Percentiles rank a stretch among this genome's conserved stretches.
These are phyloP conservation scores for Macrobrachium nipponense DNA, from an alignment of 1,140 invertebrate species.

Conservation along the genomic window DNA sequence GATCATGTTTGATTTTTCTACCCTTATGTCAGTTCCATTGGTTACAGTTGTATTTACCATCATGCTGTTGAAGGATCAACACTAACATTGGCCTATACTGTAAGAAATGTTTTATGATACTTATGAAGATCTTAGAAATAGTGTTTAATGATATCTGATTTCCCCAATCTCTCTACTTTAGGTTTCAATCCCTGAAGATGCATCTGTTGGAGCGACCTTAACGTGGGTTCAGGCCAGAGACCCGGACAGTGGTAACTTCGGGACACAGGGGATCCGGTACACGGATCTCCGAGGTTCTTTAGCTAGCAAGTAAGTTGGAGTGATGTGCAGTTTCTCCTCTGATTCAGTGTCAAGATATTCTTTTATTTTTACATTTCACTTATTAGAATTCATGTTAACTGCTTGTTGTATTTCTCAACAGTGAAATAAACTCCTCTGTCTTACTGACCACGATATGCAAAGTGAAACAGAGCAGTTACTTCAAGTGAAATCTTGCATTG, in stretches of 20 bases:
- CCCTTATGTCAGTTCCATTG: too few relatives aligned
- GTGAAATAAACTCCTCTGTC: neutral
- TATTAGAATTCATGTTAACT: neutral
- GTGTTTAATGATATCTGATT: neutral
- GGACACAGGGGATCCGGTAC: slow-evolving; percentile 88
- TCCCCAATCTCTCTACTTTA: slow-evolving; percentile 34
- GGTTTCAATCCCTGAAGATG: slow-evolving; percentile 79
- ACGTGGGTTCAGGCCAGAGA: slow-evolving; percentile 86
- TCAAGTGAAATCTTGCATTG: too few relatives aligned
- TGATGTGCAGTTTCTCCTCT: neutral
- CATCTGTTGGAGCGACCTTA: slow-evolving; percentile 82
- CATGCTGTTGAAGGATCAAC: too few relatives aligned
- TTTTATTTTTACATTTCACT: neutral
- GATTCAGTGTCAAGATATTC: too few relatives aligned
- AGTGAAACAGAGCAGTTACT: neutral
- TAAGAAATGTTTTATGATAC: too few relatives aligned
- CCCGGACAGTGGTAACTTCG: slow-evolving; percentile 86
- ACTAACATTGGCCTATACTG: too few relatives aligned
- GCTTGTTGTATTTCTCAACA: neutral
- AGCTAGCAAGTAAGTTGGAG: slow-evolving; percentile 81
- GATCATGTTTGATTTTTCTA: too few relatives aligned
- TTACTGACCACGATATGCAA: neutral
- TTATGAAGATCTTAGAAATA: too few relatives aligned
- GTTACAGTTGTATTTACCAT: too few relatives aligned
- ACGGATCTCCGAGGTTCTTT: slow-evolving; percentile 84